phyloP scores from a whole-genome alignment of 2,113 vertebrate species.

The Machaerirhynchus nigripectus region DNA sequence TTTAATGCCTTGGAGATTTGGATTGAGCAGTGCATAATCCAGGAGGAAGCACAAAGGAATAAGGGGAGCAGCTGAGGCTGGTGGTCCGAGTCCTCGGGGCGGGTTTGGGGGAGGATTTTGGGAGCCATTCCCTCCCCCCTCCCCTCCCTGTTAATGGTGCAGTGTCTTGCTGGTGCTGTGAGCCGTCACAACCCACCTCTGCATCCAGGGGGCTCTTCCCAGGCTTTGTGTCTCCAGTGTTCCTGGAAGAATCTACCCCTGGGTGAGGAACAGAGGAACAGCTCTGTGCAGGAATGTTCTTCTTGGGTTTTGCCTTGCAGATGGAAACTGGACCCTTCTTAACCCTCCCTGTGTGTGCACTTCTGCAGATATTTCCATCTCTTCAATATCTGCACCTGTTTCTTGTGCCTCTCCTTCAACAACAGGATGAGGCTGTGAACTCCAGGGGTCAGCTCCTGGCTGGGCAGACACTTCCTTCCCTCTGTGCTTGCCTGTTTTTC shows the following conservation, averaged over 20 bases:
- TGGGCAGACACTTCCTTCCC: background rate
- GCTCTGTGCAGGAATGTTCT: background rate
- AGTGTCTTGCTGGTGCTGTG: background rate
- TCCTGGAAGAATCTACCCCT: background rate
- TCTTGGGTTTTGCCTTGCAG: background rate
- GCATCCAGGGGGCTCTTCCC: background rate
- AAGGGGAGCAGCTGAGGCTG: background rate
- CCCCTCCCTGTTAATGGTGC: background rate
- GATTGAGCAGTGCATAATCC: background rate
- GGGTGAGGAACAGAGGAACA: background rate
- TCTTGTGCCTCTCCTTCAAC: background rate
- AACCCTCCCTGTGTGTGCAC: background rate
- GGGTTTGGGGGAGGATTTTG: background rate
- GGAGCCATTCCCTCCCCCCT: background rate
- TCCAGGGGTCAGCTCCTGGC: background rate
- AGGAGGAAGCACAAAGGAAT: background rate
- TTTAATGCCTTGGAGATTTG: background rate
- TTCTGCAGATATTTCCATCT: background rate
- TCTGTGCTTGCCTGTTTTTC: background rate
- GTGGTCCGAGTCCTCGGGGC: fast-evolving
- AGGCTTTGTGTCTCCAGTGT: background rate
- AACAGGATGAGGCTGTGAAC: background rate
- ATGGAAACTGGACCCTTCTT: background rate
- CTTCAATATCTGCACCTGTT: background rate
- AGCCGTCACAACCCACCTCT: background rate